Evolutionary conservation across 2,113 vertebrate species (phyloP).

Genomic region (Scomber colias): DNA sequence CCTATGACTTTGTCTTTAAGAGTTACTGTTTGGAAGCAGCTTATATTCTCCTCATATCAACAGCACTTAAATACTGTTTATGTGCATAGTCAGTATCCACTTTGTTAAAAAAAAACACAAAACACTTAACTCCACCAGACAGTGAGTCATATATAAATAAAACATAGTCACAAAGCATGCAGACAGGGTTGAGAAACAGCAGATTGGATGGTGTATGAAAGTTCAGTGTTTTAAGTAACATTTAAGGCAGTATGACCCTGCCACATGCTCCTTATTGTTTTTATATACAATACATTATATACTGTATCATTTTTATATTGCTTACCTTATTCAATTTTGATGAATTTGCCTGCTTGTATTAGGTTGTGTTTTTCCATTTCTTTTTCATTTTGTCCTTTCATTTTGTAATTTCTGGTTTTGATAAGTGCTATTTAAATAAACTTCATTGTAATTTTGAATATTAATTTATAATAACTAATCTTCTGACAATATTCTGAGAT

Average conservation of each 20-base stretch:
- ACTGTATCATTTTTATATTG: no score
- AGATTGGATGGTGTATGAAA: neutral
- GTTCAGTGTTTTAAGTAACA: conserved; percentile 6
- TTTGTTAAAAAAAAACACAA: neutral
- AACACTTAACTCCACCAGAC: conserved; percentile 9
- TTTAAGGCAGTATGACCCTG: neutral
- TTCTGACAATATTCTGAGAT: neutral
- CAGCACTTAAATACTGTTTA: neutral
- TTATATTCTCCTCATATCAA: neutral
- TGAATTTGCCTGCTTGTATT: no score
- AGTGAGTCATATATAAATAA: conserved; percentile 32
- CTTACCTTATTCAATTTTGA: no score
- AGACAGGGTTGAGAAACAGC: neutral
- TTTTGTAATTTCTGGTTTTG: no score
- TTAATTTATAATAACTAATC: neutral
- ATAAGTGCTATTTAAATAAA: no score
- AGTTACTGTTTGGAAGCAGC: neutral
- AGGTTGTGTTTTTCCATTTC: no score
- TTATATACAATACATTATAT: no score
- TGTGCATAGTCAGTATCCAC: neutral
- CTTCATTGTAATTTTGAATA: no score
- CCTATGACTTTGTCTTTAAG: neutral
- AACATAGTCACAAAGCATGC: neutral
- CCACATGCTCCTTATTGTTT: neutral
- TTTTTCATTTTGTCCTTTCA: no score